Percentiles rank a stretch among this genome's conserved stretches.
These are phyloP conservation scores for Batillaria attramentaria DNA, from an alignment of 1,140 invertebrate genomes.

Conservation along the genomic window DNA sequence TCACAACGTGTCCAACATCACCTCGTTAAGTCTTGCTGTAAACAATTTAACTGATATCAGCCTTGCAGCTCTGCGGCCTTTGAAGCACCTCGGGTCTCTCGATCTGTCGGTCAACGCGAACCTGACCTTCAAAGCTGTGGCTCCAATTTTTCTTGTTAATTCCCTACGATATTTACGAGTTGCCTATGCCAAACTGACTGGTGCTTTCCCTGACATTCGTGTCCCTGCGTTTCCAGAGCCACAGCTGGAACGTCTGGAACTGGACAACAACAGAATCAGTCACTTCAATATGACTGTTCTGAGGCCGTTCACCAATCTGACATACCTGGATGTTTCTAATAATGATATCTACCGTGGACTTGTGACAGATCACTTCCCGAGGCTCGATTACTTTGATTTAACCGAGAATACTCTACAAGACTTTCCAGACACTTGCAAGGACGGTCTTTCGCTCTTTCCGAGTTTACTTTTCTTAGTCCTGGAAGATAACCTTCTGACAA, in stretches of 20 bases:
- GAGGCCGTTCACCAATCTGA: neutral
- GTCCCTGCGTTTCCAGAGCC: neutral
- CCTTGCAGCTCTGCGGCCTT: neutral
- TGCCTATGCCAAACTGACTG: neutral
- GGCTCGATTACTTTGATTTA: neutral
- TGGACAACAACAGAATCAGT: neutral
- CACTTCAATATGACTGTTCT: neutral
- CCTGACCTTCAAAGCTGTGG: neutral
- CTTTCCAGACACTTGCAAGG: conserved; percentile 4
- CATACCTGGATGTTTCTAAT: neutral
- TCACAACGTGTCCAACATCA: neutral
- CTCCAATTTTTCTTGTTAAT: neutral
- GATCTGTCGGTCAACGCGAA: neutral
- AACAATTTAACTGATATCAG: neutral
- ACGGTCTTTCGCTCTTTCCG: neutral
- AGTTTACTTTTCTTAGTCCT: neutral
- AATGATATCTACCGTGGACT: neutral
- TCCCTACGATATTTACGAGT: neutral
- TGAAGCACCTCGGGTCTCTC: neutral
- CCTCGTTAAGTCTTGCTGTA: neutral
- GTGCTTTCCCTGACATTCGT: neutral
- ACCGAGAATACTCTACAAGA: neutral
- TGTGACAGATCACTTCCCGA: neutral
- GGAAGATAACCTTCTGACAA: neutral
- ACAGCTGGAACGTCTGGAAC: neutral